phyloP scores from a whole-genome alignment of 1,140 invertebrate genomes.

The Himalopsyche phryganea region DNA sequence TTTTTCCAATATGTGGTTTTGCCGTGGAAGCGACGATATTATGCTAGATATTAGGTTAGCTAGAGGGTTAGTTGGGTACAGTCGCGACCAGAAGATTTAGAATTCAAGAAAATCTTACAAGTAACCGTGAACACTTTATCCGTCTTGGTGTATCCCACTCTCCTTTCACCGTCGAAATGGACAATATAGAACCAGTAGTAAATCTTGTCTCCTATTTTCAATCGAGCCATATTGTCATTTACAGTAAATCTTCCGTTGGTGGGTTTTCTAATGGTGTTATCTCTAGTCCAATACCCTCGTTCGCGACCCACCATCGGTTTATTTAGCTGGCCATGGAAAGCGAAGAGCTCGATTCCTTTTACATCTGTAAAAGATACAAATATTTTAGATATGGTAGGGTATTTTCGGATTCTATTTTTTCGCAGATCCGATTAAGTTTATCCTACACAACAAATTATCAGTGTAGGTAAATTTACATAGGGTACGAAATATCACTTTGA shows the following conservation, averaged over 20 bases:
- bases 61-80: too few relatives aligned
- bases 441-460: too few relatives aligned
- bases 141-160: slow-evolving; percentile 59
- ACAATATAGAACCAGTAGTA: slow-evolving; percentile 76
- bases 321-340: slow-evolving; percentile 72
- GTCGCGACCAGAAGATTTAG: too few relatives aligned
- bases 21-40: too few relatives aligned
- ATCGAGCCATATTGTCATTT: slow-evolving; percentile 54
- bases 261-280: slow-evolving; percentile 60
- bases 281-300: slow-evolving; percentile 64
- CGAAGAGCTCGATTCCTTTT: slow-evolving; percentile 67
- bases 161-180: slow-evolving; percentile 51
- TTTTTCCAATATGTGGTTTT: too few relatives aligned
- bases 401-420: too few relatives aligned
- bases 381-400: too few relatives aligned
- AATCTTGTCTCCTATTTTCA: slow-evolving; percentile 63
- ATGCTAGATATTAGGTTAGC: too few relatives aligned
- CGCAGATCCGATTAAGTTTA: too few relatives aligned
- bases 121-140: slow-evolving; percentile 56
- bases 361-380: slow-evolving; percentile 53
- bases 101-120: too few relatives aligned
- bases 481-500: too few relatives aligned
- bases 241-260: slow-evolving; percentile 68
- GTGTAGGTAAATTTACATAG: too few relatives aligned
- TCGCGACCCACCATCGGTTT: slow-evolving; percentile 69